Evolutionary conservation across 2,113 vertebrate species (phyloP).

Genomic region (Cromileptes altivelis): DNA sequence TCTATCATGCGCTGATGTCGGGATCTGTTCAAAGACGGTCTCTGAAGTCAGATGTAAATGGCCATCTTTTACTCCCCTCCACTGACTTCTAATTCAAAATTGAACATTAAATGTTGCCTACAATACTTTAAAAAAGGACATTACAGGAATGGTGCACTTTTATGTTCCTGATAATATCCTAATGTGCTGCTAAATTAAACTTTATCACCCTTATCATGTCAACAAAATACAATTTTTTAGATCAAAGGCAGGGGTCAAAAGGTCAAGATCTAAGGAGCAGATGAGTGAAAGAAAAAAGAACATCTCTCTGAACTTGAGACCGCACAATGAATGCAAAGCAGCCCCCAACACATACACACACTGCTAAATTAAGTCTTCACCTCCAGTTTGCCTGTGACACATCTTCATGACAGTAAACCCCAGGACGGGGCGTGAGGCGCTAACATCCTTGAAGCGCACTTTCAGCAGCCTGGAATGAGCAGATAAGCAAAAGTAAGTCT

Average conservation of each 20-base stretch:
- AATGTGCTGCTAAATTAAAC: not conserved
- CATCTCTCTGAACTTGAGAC: conserved; percentile 13
- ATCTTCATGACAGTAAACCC: conserved; percentile 61
- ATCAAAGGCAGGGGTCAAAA: conserved; percentile 9
- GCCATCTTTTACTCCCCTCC: too few relatives aligned
- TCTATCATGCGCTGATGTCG: too few relatives aligned
- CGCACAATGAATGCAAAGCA: conserved; percentile 38
- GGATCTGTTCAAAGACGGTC: too few relatives aligned
- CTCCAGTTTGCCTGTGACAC: conserved; percentile 47
- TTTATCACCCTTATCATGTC: not conserved
- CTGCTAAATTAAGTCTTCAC: conserved; percentile 63
- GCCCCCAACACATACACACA: not conserved
- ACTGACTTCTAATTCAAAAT: too few relatives aligned
- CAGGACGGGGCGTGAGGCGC: not conserved
- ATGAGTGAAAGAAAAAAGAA: not conserved
- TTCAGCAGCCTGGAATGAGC: conserved; percentile 60
- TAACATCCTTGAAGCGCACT: conserved; percentile 55
- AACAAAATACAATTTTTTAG: not conserved
- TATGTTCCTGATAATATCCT: too few relatives aligned
- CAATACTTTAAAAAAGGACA: too few relatives aligned
- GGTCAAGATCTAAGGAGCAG: conserved; percentile 9
- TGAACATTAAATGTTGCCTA: too few relatives aligned
- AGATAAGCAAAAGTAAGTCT: conserved; percentile 67
- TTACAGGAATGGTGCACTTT: too few relatives aligned
- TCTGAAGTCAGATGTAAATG: too few relatives aligned